Base-by-base conservation (phyloP, 1,140 invertebrate species). In the Aphis gossypii region DNA sequence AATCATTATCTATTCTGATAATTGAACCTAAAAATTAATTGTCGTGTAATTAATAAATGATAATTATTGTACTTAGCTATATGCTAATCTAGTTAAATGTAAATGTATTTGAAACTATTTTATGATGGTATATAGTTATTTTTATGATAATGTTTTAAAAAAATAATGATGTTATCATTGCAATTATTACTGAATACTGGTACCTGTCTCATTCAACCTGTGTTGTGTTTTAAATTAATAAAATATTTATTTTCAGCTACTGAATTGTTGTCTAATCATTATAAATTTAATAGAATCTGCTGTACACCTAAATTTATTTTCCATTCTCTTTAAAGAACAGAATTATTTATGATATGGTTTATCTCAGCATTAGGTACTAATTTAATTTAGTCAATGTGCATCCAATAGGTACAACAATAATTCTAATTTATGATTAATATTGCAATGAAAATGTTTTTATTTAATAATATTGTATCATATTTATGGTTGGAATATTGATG, bases 201-300 rank as follows among this genome's bases (percentile, higher is more conserved):
- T 76, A 91, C 60, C 60, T 91, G 90, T 91, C 30, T 91, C 25
- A 68, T 76, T 76, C 41, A 91, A 76, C 14, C 30, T 44, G 20
- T 91, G 90, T 91, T 91, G 90, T 91, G 90, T 91, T 91, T 90
- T 91, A 76, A 30, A 91, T n/a, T 46, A 91, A 91, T 91, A 91
- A 91, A 91, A n/a, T 91, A 82, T 91, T 91, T 91, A 91, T 91
- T 91, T 91, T 91, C 54, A 91, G 2, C 90, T 91, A 91, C 11
- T 68, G 25, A 48, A 54, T 1, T 46, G 87, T 83, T 23, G 76
- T 83, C 60, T 14, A 6, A 20, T 76, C 14, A 76, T 76, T 76
- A 76, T 76, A n/a, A 76, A 76, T 35, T 76, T 14, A n/a, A n/a
- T 76, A n/a, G 11, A 18, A n/a, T 18, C 18, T n/a, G 3, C 14